phyloP scores from a whole-genome alignment of 1,140 invertebrate species.

The Aphelinus certus region DNA sequence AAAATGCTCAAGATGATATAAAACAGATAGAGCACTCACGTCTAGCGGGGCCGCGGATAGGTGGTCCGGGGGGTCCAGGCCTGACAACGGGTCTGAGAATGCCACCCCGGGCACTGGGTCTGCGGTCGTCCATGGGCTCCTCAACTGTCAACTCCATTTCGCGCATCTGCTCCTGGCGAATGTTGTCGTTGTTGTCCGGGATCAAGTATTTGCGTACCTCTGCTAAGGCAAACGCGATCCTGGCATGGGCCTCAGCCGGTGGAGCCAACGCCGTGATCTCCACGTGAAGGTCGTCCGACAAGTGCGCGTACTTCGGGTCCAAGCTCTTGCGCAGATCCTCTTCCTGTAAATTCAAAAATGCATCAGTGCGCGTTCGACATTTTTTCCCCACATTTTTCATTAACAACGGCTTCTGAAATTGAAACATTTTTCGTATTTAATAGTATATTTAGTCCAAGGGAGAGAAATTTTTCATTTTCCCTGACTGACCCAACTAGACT shows the following conservation, averaged over 20 bases:
- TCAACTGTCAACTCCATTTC: constrained; percentile 71
- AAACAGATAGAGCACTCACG: constrained; percentile 35
- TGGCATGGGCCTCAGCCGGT: constrained; percentile 89
- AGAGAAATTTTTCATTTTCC: too few relatives aligned
- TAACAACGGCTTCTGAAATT: too few relatives aligned
- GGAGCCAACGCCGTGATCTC: constrained; percentile 90
- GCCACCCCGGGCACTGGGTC: constrained; percentile 52
- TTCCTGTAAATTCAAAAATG: constrained; percentile 70
- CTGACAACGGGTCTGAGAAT: constrained; percentile 57
- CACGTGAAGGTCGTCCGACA: constrained; percentile 92
- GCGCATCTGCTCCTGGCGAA: constrained; percentile 79
- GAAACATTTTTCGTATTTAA: too few relatives aligned
- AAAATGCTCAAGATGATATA: too few relatives aligned
- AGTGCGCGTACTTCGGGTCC: constrained; percentile 92
- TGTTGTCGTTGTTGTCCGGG: constrained; percentile 82
- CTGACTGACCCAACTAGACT: too few relatives aligned
- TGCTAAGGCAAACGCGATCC: constrained; percentile 88
- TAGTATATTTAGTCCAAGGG: too few relatives aligned
- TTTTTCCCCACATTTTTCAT: too few relatives aligned
- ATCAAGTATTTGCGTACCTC: constrained; percentile 79
- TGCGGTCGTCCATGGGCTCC: constrained; percentile 52
- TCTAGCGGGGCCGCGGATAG: constrained; percentile 41
- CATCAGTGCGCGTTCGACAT: too few relatives aligned
- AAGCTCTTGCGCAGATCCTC: constrained; percentile 86
- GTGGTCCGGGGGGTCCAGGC: constrained; percentile 52